A percentile compares a stretch with the other conserved stretches of the same genome.
Evolutionary conservation across 2,113 vertebrate genomes (phyloP).

Genomic region (Chauna torquata): DNA sequence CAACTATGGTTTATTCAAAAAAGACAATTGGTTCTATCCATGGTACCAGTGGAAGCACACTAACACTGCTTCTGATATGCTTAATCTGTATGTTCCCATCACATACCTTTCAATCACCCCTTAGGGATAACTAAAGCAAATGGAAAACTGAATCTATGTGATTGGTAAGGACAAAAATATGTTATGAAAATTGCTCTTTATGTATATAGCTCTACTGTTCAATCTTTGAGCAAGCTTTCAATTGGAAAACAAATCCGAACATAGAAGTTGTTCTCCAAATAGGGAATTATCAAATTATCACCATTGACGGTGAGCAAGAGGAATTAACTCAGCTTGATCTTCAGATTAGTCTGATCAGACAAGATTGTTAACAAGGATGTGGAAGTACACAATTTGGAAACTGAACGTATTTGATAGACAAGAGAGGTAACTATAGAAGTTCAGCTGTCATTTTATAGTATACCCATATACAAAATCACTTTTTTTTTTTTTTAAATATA

Average conservation of each 20-base stretch:
- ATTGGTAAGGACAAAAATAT: neutral
- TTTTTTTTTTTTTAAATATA: neutral
- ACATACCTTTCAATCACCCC: neutral
- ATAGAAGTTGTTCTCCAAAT: neutral
- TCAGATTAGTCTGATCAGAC: neutral
- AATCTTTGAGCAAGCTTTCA: neutral
- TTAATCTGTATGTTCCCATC: neutral
- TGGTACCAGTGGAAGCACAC: neutral
- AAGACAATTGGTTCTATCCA: neutral
- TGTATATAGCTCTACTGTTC: neutral
- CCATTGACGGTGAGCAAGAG: neutral
- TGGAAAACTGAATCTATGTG: neutral
- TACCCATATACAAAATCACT: neutral
- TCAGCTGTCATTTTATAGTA: neutral
- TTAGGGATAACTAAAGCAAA: neutral
- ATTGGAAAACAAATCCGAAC: neutral
- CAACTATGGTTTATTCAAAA: neutral
- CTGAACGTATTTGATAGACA: neutral
- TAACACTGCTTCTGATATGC: neutral
- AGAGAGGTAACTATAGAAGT: neutral
- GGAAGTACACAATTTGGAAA: neutral
- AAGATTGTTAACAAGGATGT: neutral
- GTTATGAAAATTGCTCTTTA: neutral
- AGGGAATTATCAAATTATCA: neutral
- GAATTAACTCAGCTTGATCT: neutral